Evolutionary conservation across 2,888 invertebrate genomes (phyloP), one percentile per base, ranked within the genome.

Genomic region (Blera fallax): DNA sequence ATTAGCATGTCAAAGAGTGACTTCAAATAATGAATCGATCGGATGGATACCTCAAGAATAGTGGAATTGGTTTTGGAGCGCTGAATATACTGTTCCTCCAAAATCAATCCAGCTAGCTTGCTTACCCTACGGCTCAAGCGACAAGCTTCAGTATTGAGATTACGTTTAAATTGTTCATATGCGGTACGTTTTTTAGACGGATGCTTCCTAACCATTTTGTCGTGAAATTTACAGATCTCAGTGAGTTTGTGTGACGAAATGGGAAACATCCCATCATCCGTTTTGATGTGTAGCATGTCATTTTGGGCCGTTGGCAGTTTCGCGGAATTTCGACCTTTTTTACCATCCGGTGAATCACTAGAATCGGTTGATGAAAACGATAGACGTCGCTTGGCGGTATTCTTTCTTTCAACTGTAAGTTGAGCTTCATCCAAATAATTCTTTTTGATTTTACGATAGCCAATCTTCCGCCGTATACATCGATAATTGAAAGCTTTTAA

Each of bases 1-100:
- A 32, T 54, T 48, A 43, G 89, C 0, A 91, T 78, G 5, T 88
- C 87, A 21, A 88, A 87, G 18, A 90, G 73, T 14, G 89, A 76
- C 70, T 89, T 89, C 87, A 90, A 87, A 64, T 91, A 91, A 64
- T 87, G 87, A 3, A 89, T 79, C 3, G 89, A 89, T 11, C 90
- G 88, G 29, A 90, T 87, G 0, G 90, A 89, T 29, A 89, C 88
- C 72, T 90, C 89, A 8, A 89, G 32, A 32, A 89, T 87, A 3
- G 87, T 72, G 27, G 88, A 74, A 54, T 90, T 88, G 32, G 87
- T 88, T 6, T 83, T 67, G 1, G 83, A 48, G 2, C 88, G 87
- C 0, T 88, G 81, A 14, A 88, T 87, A 73, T 89, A 88, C 34
- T 90, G 88, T 29, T 89, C 88, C 34, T 89, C 88, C 18, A 89